Evolutionary conservation across 2,888 invertebrate species (phyloP), one percentile per base, ranked within the genome.

Genomic region (Lamellibrachia columna): DNA sequence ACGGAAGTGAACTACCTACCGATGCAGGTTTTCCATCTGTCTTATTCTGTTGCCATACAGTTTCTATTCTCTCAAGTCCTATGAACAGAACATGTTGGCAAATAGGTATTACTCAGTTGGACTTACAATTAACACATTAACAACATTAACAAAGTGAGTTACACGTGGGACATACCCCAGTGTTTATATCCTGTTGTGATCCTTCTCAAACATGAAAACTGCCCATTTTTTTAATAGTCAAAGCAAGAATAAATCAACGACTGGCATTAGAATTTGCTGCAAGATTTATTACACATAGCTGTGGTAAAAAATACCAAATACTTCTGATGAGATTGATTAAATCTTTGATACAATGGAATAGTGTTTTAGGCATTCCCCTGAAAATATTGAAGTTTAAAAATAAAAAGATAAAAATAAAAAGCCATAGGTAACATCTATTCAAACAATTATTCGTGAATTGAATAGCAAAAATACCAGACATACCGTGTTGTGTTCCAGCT

Each of bases 31-130:
- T 93, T 95, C 95, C 92, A 96, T 94, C 53, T 92, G 93, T 55
- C 94, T 93, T 15, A 96, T 93, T 93, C 94, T 93, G 93, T 96
- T 96, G 93, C 95, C 96, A 94, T 95, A 96, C 22, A 96, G 93
- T 92, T 96, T 96, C 22, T 95, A 92, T 93, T 96, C 95, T 92
- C 95, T 94, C 75, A 96, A 92, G 92, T 96, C 96, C 95, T 95
- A 93, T 8, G 93, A 93, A 93, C 52, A 92, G 90, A 90, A 53
- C 92, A 11, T 22, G n/a, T n/a, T 22, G n/a, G 22, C 75, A 75
- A 22, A n/a, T 75, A 75, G 4, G 75, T 75, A 75, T 15, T 4
- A 60, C 22, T 15, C 2, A 1, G 60, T 11, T 60, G 11, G 15
- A 60, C 11, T 7, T 60, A 60, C 22, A 7, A 9, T 9, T 1